Percentiles rank a stretch among this genome's conserved stretches.
Evolutionary conservation across 2,113 vertebrate genomes (phyloP).

Genomic region (Hiodon alosoides): DNA sequence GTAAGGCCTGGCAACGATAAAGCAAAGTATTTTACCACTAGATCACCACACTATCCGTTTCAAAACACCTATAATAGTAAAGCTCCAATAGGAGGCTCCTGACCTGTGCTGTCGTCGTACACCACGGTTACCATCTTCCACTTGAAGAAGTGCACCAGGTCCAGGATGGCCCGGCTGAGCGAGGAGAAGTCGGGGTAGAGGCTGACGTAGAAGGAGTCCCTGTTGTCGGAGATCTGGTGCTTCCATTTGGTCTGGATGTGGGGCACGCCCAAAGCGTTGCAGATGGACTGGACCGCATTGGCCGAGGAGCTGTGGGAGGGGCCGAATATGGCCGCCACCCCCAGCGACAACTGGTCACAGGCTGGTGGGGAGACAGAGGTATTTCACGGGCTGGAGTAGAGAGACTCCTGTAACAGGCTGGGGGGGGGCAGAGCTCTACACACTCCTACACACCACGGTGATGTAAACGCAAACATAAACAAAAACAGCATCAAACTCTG

Average conservation of each 20-base stretch:
- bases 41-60: too few species aligned
- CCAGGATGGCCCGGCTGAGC: slow-evolving; percentile 91
- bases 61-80: too few species aligned
- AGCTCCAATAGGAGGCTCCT: slow-evolving; percentile 42
- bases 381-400: too few species aligned
- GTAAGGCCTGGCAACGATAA: too few species aligned
- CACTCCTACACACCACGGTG: too few species aligned
- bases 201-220: slow-evolving; percentile 94
- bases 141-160: slow-evolving; percentile 98
- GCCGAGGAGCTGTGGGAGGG: slow-evolving; percentile 70
- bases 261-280: slow-evolving; percentile 54
- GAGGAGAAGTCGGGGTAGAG: slow-evolving; percentile 95
- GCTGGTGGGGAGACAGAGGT: slow-evolving; percentile 60
- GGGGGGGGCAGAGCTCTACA: not conserved
- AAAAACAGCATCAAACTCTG: too few species aligned
- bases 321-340: slow-evolving; percentile 92
- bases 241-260: slow-evolving; percentile 98
- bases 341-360: slow-evolving; percentile 94
- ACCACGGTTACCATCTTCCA: slow-evolving; percentile 87
- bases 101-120: slow-evolving; percentile 76
- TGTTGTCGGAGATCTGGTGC: slow-evolving; percentile 95
- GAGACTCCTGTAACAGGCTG: too few species aligned
- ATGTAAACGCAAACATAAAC: too few species aligned
- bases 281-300: slow-evolving; percentile 60
- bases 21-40: too few species aligned